Evolutionary conservation across 1,140 invertebrate genomes (phyloP).

Genomic region (Eueides isabella): DNA sequence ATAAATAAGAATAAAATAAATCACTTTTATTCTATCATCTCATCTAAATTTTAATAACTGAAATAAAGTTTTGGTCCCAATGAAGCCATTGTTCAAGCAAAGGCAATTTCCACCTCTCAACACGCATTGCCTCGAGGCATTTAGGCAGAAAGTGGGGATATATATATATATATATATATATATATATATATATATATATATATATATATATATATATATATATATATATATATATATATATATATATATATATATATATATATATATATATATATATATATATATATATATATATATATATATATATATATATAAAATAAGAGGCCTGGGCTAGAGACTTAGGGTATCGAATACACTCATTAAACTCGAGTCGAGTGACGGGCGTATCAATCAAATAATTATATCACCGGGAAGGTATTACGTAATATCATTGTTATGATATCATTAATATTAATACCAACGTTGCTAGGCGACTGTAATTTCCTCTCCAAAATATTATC

Average conservation of each 20-base stretch:
- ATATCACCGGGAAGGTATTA: constrained; percentile 19
- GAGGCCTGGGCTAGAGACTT: neutral
- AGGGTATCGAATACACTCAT: constrained; percentile 2
- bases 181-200: no score
- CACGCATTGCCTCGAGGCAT: no score
- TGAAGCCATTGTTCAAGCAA: no score
- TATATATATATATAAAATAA: constrained; percentile 10
- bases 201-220: neutral
- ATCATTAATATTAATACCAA: constrained; percentile 22
- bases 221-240: neutral
- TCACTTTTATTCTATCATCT: no score
- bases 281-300: constrained; percentile 9
- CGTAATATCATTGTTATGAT: constrained; percentile 25
- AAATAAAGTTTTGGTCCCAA: no score
- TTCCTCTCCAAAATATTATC: neutral
- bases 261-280: neutral
- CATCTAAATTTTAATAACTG: no score
- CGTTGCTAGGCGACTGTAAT: neutral
- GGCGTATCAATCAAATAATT: constrained; percentile 29
- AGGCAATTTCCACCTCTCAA: no score
- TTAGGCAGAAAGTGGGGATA: no score
- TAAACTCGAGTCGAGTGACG: constrained; percentile 17
- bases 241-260: constrained; percentile 11
- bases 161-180: no score
- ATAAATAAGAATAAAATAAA: no score